phyloP scores from a whole-genome alignment of 2,888 invertebrate genomes.

The Synanthedon myopaeformis region DNA sequence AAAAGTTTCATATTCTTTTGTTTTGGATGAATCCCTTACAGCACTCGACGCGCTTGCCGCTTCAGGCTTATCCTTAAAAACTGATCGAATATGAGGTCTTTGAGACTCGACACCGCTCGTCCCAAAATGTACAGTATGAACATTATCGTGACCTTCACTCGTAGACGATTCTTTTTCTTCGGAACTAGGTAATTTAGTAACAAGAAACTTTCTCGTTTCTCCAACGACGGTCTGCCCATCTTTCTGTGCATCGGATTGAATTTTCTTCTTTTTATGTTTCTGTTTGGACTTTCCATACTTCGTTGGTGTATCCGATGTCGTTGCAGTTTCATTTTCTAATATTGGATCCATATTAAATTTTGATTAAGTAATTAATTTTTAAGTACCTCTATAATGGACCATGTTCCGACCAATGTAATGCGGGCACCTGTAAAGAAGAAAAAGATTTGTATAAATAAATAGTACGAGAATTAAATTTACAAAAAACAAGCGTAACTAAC shows the following conservation, averaged over 20 bases:
- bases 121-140: constrained; percentile 64
- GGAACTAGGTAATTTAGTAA: constrained; percentile 47
- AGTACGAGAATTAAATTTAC: too few species aligned
- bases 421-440: constrained; percentile 44
- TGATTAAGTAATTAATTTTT: constrained; percentile 12
- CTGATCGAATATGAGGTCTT: constrained; percentile 55
- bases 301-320: constrained; percentile 39
- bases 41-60: constrained; percentile 49
- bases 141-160: constrained; percentile 44
- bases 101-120: constrained; percentile 60
- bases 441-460: constrained; percentile 4
- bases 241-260: constrained; percentile 29
- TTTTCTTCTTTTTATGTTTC: constrained; percentile 56
- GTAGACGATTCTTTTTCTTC: constrained; percentile 41
- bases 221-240: constrained; percentile 56
- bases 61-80: constrained; percentile 55
- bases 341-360: constrained; percentile 53
- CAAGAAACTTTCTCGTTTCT: constrained; percentile 54
- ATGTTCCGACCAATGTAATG: constrained; percentile 32
- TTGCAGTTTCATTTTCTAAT: constrained; percentile 61
- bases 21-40: constrained; percentile 41
- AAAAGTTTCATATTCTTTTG: constrained; percentile 63
- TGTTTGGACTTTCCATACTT: constrained; percentile 57
- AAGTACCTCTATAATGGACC: constrained; percentile 39
- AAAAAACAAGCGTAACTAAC: too few species aligned